Evolutionary conservation across 2,113 vertebrate species (phyloP).

Genomic region (Scophthalmus maximus): DNA sequence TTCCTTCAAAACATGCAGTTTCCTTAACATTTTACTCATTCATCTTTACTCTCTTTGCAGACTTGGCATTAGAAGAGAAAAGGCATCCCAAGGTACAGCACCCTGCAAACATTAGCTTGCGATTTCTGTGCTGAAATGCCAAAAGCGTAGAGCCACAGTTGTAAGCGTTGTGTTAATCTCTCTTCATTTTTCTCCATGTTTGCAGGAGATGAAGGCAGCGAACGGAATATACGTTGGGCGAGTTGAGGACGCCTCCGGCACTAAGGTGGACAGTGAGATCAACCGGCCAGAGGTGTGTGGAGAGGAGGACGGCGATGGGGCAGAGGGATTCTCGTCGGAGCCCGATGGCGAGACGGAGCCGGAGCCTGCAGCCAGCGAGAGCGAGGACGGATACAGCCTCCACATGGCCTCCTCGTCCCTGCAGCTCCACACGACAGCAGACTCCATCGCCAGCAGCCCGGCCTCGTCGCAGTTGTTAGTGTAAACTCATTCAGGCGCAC

Average conservation of each 20-base stretch:
- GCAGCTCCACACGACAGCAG: conserved; percentile 90
- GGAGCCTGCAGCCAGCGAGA: conserved; percentile 93
- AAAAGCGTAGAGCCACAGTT: conserved; percentile 1
- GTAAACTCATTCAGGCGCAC: conserved; percentile 15
- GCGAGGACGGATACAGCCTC: conserved; percentile 95
- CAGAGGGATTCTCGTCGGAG: conserved; percentile 89
- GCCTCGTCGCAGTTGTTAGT: conserved; percentile 98
- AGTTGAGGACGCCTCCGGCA: conserved; percentile 57
- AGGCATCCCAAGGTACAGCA: conserved; percentile 86
- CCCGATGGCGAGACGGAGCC: conserved; percentile 88
- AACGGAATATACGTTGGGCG: conserved; percentile 76
- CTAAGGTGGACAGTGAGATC: conserved; percentile 75
- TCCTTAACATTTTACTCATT: conserved; percentile 52
- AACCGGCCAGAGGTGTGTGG: conserved; percentile 56
- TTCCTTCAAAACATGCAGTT: conserved; percentile 31
- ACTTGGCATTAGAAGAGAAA: conserved; percentile 86
- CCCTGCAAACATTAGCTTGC: conserved; percentile 33
- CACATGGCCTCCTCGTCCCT: conserved; percentile 89
- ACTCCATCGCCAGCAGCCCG: conserved; percentile 97
- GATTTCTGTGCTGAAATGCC: conserved; percentile 18
- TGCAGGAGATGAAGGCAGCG: conserved; percentile 87
- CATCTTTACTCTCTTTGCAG: conserved; percentile 83
- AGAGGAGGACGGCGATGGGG: conserved; percentile 85
- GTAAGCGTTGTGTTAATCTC: conserved; percentile 27
- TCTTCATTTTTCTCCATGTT: conserved; percentile 18